These are phyloP conservation scores for Phodopus roborovskii DNA, from an alignment of 2,113 vertebrate genomes.

Conservation along the genomic window DNA sequence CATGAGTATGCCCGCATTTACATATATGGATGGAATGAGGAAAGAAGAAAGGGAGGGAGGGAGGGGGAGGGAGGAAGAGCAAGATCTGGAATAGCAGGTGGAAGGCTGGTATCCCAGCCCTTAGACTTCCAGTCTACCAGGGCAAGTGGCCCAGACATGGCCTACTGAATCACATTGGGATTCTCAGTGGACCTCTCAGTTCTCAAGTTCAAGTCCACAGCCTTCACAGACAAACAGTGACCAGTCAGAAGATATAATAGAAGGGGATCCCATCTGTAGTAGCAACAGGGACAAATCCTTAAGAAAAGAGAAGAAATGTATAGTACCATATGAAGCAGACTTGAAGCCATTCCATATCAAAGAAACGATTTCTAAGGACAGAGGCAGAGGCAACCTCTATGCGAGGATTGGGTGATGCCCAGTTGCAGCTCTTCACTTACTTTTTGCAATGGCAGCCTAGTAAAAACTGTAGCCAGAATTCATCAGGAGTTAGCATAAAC, in stretches of 20 bases:
- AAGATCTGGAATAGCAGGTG: not conserved
- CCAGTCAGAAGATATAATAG: not conserved
- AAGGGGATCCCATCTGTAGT: not conserved
- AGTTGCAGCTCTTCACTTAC: not conserved
- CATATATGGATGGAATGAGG: not conserved
- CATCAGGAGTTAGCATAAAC: not conserved
- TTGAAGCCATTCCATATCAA: not conserved
- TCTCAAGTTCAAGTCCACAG: slow-evolving; percentile 6
- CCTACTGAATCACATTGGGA: not conserved
- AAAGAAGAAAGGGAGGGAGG: not conserved
- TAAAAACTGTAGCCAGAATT: not conserved
- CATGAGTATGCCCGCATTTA: not conserved
- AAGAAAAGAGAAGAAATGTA: not conserved
- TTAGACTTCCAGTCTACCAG: not conserved
- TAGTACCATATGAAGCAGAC: not conserved
- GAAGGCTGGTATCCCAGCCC: too few relatives aligned
- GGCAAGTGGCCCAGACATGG: not conserved
- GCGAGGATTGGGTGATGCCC: not conserved
- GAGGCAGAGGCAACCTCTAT: not conserved
- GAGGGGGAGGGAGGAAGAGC: too few relatives aligned
- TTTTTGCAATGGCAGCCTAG: not conserved
- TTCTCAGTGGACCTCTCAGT: not conserved
- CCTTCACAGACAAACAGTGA: not conserved
- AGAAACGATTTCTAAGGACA: not conserved
- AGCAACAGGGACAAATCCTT: not conserved